Evolutionary conservation across 2,888 invertebrate species (phyloP), one percentile per base, ranked within the genome.

Genomic region (Tanypteryx hageni): DNA sequence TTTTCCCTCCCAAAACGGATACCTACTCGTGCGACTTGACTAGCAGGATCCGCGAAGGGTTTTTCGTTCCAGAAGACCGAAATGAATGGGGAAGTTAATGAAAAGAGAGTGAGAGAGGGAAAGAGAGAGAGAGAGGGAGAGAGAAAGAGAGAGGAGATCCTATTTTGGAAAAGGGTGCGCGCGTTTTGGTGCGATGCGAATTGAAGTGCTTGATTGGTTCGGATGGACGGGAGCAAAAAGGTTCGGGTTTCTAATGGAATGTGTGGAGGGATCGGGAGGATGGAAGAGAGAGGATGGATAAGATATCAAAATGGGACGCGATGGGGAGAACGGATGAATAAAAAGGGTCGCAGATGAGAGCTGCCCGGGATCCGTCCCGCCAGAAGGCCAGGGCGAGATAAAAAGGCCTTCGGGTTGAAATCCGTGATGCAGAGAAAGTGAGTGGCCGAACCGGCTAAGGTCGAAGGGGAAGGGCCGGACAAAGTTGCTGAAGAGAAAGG

Each of bases 21-120:
- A 7, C 1, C n/a, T 68, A 68, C 9, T 22, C 22, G 44, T 5
- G 3, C 68, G 27, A 76, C 22, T 13, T 76, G 76, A 76, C 76
- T 76, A 76, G 9, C 22, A 27, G 18, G 27, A 76, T 76, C 22
- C 13, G 22, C 27, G 8, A 27, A 44, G 76, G 76, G 27, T 68
- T 18, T 11, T 22, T 68, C 68, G 22, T 76, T 76, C 27, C 27
- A 76, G 22, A 76, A 76, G 76, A 76, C 22, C 76, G 27, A 76
- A 76, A 76, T 76, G 76, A 76, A 76, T 76, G 76, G 76, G 27
- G 11, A 14, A 76, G 76, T 22, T 76, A 76, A 76, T 76, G 76
- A 76, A 76, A 76, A 27, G 76, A 22, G 76, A 76, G 44, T 1
- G 44, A 44, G 44, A 44, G 44, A 44, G 44, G 5, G 44, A 44